These are phyloP conservation scores for Clostera curtula DNA, from an alignment of 2,888 invertebrate genomes.

Conservation along the genomic window DNA sequence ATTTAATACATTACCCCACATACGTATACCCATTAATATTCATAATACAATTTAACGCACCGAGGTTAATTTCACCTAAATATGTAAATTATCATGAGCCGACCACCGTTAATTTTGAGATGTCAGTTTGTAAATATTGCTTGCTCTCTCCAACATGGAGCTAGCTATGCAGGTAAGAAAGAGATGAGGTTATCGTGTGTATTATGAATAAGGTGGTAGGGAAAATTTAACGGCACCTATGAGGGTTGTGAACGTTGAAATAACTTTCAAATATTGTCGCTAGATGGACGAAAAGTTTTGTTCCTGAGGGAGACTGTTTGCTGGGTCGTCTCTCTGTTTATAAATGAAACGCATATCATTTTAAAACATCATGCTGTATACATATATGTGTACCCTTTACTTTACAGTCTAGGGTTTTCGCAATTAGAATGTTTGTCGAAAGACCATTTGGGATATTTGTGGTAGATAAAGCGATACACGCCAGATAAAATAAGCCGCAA, in stretches of 20 bases:
- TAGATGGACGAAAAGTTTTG: constrained; percentile 72
- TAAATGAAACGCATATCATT: constrained; percentile 70
- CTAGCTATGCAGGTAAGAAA: constrained; percentile 23
- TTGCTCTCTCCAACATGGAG: constrained; percentile 30
- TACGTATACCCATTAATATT: constrained; percentile 68
- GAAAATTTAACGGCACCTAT: constrained; percentile 75
- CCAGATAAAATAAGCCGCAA: too few species aligned
- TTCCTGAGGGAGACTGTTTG: constrained; percentile 67
- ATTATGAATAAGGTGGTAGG: constrained; percentile 72
- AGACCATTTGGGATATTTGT: too few species aligned
- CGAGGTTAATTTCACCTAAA: constrained; percentile 76
- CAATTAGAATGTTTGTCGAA: too few species aligned
- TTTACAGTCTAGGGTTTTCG: too few species aligned
- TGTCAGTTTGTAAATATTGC: constrained; percentile 68
- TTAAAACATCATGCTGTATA: constrained; percentile 47
- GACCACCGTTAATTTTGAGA: constrained; percentile 72
- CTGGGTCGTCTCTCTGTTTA: constrained; percentile 64
- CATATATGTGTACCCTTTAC: constrained; percentile 28
- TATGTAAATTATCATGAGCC: constrained; percentile 77
- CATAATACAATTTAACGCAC: constrained; percentile 73
- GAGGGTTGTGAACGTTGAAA: constrained; percentile 75
- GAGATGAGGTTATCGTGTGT: constrained; percentile 43
- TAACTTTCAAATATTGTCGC: constrained; percentile 77
- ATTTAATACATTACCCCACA: constrained; percentile 47
- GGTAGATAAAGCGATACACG: too few species aligned